Evolutionary conservation across 92 coral and sea anemone genomes (phyloP).

Genomic region (Palythoa grandis): DNA sequence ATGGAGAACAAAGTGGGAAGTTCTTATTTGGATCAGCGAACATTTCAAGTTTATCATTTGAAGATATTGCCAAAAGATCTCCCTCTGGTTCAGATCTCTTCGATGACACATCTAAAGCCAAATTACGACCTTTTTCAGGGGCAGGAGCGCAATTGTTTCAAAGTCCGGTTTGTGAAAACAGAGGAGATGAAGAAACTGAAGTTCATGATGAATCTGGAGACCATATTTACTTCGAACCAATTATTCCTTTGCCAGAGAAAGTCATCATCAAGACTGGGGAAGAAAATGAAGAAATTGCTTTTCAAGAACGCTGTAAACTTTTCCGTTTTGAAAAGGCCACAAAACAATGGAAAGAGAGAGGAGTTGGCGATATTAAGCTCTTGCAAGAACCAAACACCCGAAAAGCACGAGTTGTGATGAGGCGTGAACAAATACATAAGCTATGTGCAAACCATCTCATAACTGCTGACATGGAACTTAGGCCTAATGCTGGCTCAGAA

Average conservation of each 20-base stretch:
- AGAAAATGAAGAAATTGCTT: conserved; percentile 83
- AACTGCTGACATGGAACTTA: conserved; percentile 83
- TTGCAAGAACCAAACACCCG: conserved; percentile 63
- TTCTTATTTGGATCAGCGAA: conserved; percentile 86
- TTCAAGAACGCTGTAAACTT: conserved; percentile 82
- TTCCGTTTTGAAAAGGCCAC: conserved; percentile 76
- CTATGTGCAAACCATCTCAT: conserved; percentile 95
- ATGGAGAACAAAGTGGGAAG: not conserved
- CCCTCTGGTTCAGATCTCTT: conserved; percentile 37
- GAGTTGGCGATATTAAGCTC: conserved; percentile 91
- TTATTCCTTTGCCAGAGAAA: conserved; percentile 87
- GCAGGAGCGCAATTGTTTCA: conserved; percentile 59
- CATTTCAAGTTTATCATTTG: conserved; percentile 75
- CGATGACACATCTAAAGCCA: not conserved
- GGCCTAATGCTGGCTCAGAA: conserved; percentile 80
- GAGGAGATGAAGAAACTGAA: conserved; percentile 65
- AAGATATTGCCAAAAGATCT: conserved; percentile 56
- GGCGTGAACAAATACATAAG: conserved; percentile 85
- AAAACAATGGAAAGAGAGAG: conserved; percentile 95
- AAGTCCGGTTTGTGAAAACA: conserved; percentile 18
- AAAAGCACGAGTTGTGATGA: conserved; percentile 87
- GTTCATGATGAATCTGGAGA: conserved; percentile 49
- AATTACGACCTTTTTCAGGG: conserved; percentile 40
- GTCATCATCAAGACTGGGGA: conserved; percentile 82
- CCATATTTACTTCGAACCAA: conserved; percentile 79